Conservation (phyloP, 2,113 vertebrate species). For the Trogon melanurus region DNA sequence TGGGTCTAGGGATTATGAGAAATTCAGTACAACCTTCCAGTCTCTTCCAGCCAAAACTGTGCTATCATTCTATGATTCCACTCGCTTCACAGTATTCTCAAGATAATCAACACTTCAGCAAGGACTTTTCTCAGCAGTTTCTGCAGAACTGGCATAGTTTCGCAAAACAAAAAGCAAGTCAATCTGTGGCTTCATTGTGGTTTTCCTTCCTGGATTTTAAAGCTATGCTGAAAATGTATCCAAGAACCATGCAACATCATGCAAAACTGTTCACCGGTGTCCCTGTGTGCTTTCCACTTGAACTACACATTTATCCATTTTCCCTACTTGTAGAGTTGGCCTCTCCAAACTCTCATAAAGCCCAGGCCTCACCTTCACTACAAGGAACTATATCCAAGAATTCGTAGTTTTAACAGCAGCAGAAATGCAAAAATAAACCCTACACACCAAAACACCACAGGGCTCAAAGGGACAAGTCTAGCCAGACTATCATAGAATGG, state of each 20-base stretch:
- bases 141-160: neutral
- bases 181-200: neutral
- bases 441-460: fast-evolving
- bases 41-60: no score
- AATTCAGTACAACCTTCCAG: neutral
- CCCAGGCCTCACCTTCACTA: neutral
- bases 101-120: fast-evolving
- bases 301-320: no score
- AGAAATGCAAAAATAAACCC: fast-evolving
- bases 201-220: neutral
- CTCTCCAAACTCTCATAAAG: neutral
- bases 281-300: no score
- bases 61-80: no score
- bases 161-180: neutral
- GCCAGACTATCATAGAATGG: no score
- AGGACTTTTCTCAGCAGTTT: neutral
- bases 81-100: neutral
- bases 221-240: fast-evolving
- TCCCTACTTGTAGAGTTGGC: no score
- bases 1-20: fast-evolving
- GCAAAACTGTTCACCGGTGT: neutral
- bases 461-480: fast-evolving
- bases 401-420: neutral
- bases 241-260: fast-evolving
- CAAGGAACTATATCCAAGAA: fast-evolving